Base-by-base conservation (phyloP, 2,888 invertebrate genomes). In the Ypsolopha sequella region DNA sequence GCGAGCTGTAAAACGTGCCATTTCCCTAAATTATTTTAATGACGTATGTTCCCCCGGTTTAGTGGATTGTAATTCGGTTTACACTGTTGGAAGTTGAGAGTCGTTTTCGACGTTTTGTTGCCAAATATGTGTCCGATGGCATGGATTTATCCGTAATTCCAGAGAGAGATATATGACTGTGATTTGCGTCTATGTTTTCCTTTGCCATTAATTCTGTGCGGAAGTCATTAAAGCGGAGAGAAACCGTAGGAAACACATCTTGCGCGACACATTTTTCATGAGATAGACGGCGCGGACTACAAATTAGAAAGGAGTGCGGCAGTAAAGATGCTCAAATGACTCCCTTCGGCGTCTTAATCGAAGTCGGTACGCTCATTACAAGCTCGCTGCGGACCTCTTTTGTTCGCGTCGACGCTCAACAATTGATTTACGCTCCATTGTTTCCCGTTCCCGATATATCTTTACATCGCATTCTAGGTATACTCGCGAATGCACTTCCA, bases 1-100 rank as follows among this genome's bases (percentile, higher is more conserved):
- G 73, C 70, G 66, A 68, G 66, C 70, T 75, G 70, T 76, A 72
- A 77, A 80, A 76, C 72, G 73, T 76, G 73, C 73, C 68, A 72
- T 79, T 80, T 76, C 67, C 73, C 72, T 71, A 76, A 76, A 80
- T 80, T 76, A 79, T 77, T 78, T 78, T 73, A 76, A 79, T 77
- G 77, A 76, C 69, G 73, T 74, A 76, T 73, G 69, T 66, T 73
- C 68, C 58, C 45, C 64, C 61, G 61, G 63, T 73, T 75, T 71
- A 72, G 66, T 70, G 63, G 68, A 71, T 68, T 73, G 72, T 76
- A 73, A 76, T 74, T 74, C 67, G 66, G 68, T 71, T 24, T 69
- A 68, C 64, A 59, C 60, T 64, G 66, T 65, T 63, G 65, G 62
- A 62, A 65, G 34, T 39, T 13, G 52, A 33, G 24, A 10, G 33